Conservation (phyloP, 2,113 vertebrate species). For the Natator depressus region DNA sequence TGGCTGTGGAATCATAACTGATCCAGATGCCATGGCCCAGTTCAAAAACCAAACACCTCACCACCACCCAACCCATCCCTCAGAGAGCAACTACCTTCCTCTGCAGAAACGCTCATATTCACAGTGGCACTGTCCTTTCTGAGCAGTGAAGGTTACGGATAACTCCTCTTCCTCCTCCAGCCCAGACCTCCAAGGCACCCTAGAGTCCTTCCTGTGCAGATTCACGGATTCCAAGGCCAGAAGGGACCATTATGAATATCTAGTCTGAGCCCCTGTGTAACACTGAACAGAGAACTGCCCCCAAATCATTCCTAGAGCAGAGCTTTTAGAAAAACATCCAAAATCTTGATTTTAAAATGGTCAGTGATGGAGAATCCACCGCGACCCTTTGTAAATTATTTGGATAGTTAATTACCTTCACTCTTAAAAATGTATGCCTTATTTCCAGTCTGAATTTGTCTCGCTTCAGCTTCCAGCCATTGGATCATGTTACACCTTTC, state of each 20-base stretch:
- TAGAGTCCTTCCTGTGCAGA: neutral
- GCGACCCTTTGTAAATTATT: neutral
- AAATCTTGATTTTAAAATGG: neutral
- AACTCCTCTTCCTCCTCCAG: neutral
- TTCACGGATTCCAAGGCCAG: neutral
- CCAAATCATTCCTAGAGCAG: neutral
- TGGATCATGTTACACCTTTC: neutral
- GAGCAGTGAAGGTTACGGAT: neutral
- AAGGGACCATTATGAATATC: neutral
- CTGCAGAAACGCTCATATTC: neutral
- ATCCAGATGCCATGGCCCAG: neutral
- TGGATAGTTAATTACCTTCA: neutral
- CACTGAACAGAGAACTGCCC: neutral
- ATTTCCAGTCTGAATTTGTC: neutral
- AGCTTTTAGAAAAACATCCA: neutral
- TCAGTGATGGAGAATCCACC: neutral
- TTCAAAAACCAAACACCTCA: neutral
- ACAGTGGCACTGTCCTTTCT: slow-evolving; percentile 19
- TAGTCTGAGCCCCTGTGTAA: neutral
- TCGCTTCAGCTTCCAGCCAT: neutral
- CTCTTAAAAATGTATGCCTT: neutral
- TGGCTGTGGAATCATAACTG: neutral
- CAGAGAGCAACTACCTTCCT: neutral
- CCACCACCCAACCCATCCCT: neutral
- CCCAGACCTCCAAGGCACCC: neutral